Conservation (phyloP, 2,888 invertebrate genomes). For the Pediacus dermestoides region DNA sequence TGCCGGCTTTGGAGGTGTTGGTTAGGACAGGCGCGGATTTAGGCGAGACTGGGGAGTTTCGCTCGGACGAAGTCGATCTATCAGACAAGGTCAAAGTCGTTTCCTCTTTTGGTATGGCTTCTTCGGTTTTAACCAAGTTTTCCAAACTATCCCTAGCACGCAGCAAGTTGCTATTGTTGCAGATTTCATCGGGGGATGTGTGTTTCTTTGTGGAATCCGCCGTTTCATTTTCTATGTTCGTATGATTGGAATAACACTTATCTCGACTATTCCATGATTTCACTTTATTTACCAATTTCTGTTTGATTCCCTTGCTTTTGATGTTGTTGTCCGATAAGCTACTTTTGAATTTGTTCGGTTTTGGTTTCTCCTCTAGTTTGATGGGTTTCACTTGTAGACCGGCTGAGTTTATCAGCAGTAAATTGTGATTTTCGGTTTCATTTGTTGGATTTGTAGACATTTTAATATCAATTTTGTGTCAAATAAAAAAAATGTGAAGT, state of each 20-base stretch:
- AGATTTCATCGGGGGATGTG: constrained; percentile 10
- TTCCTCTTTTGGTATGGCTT: constrained; percentile 23
- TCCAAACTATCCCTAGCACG: constrained; percentile 42
- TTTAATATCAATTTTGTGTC: constrained; percentile 26
- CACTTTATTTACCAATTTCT: constrained; percentile 30
- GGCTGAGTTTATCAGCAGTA: constrained; percentile 14
- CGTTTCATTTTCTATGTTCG: constrained; percentile 25
- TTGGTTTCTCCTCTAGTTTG: constrained; percentile 22
- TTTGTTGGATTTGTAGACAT: constrained; percentile 29
- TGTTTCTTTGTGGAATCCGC: constrained; percentile 17
- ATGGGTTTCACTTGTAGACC: constrained; percentile 23
- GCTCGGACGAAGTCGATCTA: constrained; percentile 12
- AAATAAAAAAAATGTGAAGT: too few species aligned
- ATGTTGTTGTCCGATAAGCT: constrained; percentile 33
- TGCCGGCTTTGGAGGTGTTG: constrained; percentile 20
- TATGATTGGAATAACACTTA: constrained; percentile 18
- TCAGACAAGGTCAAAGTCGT: constrained; percentile 16
- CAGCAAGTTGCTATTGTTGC: constrained; percentile 23
- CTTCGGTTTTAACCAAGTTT: constrained; percentile 35
- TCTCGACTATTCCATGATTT: constrained; percentile 32
- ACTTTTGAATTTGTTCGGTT: constrained; percentile 26
- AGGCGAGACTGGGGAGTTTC: constrained; percentile 25
- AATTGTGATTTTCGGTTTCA: constrained; percentile 17
- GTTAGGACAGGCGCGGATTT: constrained; percentile 29
- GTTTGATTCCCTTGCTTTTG: constrained; percentile 26